A percentile compares a stretch with the other conserved stretches of the same genome.
phyloP scores from a whole-genome alignment of 2,888 invertebrate genomes.

The Neria commutata region DNA sequence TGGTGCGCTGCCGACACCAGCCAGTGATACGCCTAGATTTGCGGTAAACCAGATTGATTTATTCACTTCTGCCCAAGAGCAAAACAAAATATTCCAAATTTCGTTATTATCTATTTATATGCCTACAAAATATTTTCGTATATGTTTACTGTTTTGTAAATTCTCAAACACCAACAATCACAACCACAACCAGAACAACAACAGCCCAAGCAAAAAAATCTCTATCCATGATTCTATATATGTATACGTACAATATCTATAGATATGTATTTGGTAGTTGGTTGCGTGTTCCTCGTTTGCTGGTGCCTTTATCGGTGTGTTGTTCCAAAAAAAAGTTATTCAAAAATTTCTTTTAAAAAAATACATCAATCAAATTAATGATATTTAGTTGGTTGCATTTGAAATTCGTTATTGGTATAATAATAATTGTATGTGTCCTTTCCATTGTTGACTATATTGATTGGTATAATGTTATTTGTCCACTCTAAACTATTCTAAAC shows the following conservation, averaged over 20 bases:
- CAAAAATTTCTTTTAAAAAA: neutral
- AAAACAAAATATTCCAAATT: neutral
- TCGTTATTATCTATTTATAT: neutral
- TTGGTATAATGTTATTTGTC: no score
- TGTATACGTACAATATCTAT: slow-evolving; percentile 8
- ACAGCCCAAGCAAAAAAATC: neutral
- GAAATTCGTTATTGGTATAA: no score
- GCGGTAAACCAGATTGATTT: slow-evolving; percentile 56
- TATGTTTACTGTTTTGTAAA: slow-evolving; percentile 13
- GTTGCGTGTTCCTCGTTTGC: slow-evolving; percentile 9
- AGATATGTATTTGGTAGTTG: slow-evolving; percentile 17
- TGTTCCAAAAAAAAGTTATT: neutral
- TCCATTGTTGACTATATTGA: no score
- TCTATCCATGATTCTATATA: neutral
- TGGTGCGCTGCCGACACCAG: slow-evolving; percentile 63
- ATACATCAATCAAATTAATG: no score
- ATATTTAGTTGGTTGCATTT: no score
- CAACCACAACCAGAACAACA: neutral
- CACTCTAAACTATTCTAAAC: no score
- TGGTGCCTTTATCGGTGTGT: no score
- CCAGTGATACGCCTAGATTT: slow-evolving; percentile 62
- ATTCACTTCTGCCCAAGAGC: neutral
- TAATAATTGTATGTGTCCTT: no score
- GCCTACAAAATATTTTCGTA: slow-evolving; percentile 9
- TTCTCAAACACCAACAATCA: neutral